Conservation (phyloP, 2,113 vertebrate genomes). For the Neogale vison region DNA sequence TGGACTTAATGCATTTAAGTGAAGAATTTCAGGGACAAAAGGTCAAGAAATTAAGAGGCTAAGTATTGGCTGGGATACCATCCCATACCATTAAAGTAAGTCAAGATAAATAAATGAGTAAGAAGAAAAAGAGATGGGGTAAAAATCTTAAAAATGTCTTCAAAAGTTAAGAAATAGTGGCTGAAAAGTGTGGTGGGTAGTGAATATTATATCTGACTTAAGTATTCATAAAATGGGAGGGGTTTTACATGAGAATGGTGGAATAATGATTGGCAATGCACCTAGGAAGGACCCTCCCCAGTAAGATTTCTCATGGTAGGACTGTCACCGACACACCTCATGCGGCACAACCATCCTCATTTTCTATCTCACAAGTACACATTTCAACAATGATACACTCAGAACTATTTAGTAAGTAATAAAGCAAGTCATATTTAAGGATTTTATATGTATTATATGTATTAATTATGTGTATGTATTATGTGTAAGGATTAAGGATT, state of each 20-base stretch:
- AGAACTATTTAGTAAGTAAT: neutral
- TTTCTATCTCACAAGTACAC: neutral
- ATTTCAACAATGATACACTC: neutral
- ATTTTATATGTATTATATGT: neutral
- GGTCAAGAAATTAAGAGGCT: neutral
- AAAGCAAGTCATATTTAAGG: neutral
- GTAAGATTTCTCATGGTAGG: neutral
- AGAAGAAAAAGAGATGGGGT: neutral
- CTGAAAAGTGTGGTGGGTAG: neutral
- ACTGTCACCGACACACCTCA: neutral
- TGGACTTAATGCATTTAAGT: neutral
- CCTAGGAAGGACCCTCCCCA: neutral
- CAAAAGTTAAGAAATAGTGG: neutral
- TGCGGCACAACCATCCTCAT: neutral
- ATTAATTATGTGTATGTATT: too few relatives aligned
- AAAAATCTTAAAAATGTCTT: neutral
- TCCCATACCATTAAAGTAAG: neutral
- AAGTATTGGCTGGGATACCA: neutral
- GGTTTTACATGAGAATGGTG: neutral
- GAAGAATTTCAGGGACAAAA: neutral
- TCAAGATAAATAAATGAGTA: neutral
- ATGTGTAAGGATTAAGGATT: neutral
- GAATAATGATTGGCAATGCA: neutral
- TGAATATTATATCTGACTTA: neutral
- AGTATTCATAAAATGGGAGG: neutral